Evolutionary conservation across 2,888 invertebrate species (phyloP).

Genomic region (Stenotaenia linearis): DNA sequence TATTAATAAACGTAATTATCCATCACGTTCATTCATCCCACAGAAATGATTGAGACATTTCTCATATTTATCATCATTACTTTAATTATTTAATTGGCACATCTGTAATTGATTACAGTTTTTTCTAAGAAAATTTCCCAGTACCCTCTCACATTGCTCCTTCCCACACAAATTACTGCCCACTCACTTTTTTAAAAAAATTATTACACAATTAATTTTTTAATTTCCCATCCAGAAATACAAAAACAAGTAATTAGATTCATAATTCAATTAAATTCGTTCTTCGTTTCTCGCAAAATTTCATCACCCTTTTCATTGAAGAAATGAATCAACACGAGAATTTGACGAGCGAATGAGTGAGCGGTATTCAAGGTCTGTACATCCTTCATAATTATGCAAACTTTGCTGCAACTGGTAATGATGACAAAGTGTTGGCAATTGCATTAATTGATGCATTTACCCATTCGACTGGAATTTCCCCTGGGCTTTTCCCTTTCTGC

Average conservation of each 20-base stretch:
- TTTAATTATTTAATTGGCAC: too few species aligned
- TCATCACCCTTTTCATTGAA: background rate
- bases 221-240: background rate
- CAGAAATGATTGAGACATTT: too few species aligned
- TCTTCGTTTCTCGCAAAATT: background rate
- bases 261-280: background rate
- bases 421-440: constrained; percentile 20
- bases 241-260: background rate
- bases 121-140: too few species aligned
- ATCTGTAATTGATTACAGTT: too few species aligned
- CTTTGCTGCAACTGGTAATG: background rate
- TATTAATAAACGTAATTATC: too few species aligned
- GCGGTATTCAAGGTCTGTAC: background rate
- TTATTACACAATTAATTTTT: background rate
- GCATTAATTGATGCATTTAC: constrained; percentile 21
- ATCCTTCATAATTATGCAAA: constrained; percentile 1
- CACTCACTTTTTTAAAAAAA: too few species aligned
- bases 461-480: constrained; percentile 26
- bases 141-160: too few species aligned
- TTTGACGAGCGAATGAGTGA: background rate
- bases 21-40: too few species aligned
- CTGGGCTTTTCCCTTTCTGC: constrained; percentile 19
- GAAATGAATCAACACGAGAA: background rate
- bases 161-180: too few species aligned
- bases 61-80: too few species aligned